These are phyloP conservation scores for Ceratosolen fusciceps DNA, from an alignment of 1,140 invertebrate species.

Conservation along the genomic window DNA sequence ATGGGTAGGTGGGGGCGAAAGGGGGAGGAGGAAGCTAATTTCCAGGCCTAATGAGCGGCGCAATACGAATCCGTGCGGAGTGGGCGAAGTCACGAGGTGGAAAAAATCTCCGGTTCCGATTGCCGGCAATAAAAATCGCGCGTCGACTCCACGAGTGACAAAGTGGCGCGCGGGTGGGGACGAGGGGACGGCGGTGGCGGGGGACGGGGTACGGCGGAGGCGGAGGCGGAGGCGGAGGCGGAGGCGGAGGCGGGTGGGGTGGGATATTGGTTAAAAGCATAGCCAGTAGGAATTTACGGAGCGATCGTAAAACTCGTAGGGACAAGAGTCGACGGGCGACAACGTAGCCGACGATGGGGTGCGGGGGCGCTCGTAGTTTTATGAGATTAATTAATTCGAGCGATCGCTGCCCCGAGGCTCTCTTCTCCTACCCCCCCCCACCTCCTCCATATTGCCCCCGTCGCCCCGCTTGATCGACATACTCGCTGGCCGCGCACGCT, in stretches of 20 bases:
- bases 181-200: background rate
- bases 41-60: too few relatives aligned
- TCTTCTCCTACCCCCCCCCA: too few relatives aligned
- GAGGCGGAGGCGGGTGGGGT: background rate
- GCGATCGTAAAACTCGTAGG: constrained; percentile 2
- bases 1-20: too few relatives aligned
- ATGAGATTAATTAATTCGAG: constrained; percentile 37
- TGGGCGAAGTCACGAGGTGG: background rate
- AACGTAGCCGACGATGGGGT: background rate
- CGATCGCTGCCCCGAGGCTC: too few relatives aligned
- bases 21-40: too few relatives aligned
- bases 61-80: too few relatives aligned
- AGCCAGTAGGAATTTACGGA: background rate
- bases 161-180: background rate
- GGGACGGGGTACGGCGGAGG: background rate
- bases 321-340: constrained; percentile 12
- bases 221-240: background rate
- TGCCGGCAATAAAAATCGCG: constrained; percentile 3
- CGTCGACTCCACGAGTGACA: too few relatives aligned
- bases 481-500: too few relatives aligned
- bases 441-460: too few relatives aligned
- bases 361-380: constrained; percentile 34
- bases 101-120: background rate
- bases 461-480: too few relatives aligned
- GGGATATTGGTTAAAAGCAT: background rate